These are phyloP conservation scores for Drosophila santomea DNA, from an alignment of 1,140 invertebrate genomes.

Conservation along the genomic window DNA sequence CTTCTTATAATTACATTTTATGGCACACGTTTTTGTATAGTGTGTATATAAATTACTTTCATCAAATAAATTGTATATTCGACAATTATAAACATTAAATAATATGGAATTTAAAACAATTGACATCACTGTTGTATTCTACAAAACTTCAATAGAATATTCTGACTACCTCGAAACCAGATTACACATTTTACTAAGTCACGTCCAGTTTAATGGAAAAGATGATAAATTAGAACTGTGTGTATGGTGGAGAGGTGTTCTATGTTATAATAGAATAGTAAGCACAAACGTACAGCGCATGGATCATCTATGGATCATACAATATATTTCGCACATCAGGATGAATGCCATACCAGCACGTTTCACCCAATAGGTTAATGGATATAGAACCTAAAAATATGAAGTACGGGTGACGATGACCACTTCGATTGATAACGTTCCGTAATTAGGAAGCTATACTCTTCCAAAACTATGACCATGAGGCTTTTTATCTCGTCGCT, in stretches of 20 bases:
- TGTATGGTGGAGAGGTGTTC: neutral
- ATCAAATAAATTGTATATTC: neutral
- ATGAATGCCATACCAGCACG: neutral
- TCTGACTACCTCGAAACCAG: neutral
- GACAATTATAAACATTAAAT: neutral
- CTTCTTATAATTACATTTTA: neutral
- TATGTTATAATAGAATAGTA: constrained; percentile 2
- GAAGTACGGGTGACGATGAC: no score
- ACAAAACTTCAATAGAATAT: no score
- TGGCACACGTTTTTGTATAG: neutral
- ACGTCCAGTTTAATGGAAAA: neutral
- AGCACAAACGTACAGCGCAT: neutral
- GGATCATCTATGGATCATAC: neutral
- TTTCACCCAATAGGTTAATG: neutral
- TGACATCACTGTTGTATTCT: no score
- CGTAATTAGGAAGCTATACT: neutral
- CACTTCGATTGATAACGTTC: neutral
- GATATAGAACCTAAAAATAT: neutral
- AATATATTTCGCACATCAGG: neutral
- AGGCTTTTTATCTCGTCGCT: neutral
- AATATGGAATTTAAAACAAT: neutral
- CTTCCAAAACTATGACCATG: neutral
- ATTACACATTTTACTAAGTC: neutral
- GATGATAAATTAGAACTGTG: neutral
- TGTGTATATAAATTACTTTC: neutral